A percentile compares a stretch with the other conserved stretches of the same genome.
These are phyloP conservation scores for Poeciliopsis prolifica DNA, from an alignment of 2,113 vertebrate genomes.

Conservation along the genomic window DNA sequence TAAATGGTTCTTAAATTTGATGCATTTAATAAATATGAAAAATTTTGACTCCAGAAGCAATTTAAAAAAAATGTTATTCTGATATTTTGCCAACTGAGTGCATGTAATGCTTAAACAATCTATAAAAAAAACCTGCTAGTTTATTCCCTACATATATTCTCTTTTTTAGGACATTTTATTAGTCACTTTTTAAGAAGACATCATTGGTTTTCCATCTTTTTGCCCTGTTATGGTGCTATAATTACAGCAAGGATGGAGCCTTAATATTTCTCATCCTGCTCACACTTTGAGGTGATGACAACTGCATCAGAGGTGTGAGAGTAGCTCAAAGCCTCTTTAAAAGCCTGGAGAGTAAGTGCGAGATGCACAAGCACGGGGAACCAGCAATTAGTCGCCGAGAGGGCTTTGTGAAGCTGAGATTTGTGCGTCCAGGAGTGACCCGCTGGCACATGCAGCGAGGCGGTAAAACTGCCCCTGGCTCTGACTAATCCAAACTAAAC, in stretches of 20 bases:
- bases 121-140: slow-evolving; percentile 21
- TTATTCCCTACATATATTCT: slow-evolving; percentile 57
- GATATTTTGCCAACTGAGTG: slow-evolving; percentile 4
- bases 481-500: slow-evolving; percentile 28
- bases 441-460: slow-evolving; percentile 19
- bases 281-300: slow-evolving; percentile 29
- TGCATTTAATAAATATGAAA: too few species aligned
- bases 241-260: slow-evolving; percentile 28
- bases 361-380: slow-evolving; percentile 14
- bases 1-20: too few species aligned
- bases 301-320: slow-evolving; percentile 60
- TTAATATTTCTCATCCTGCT: slow-evolving; percentile 2
- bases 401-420: slow-evolving; percentile 32
- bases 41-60: neutral
- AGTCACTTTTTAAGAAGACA: slow-evolving; percentile 7
- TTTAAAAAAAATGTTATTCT: slow-evolving; percentile 27
- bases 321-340: slow-evolving; percentile 35
- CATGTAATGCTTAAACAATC: neutral
- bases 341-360: slow-evolving; percentile 22
- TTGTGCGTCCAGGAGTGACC: slow-evolving; percentile 37
- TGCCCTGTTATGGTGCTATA: slow-evolving; percentile 20
- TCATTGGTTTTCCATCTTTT: slow-evolving; percentile 21
- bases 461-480: slow-evolving; percentile 23
- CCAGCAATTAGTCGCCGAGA: slow-evolving; percentile 31
- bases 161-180: slow-evolving; percentile 28